Base-by-base conservation (phyloP, 2,888 invertebrate genomes). In the Timema podura region DNA sequence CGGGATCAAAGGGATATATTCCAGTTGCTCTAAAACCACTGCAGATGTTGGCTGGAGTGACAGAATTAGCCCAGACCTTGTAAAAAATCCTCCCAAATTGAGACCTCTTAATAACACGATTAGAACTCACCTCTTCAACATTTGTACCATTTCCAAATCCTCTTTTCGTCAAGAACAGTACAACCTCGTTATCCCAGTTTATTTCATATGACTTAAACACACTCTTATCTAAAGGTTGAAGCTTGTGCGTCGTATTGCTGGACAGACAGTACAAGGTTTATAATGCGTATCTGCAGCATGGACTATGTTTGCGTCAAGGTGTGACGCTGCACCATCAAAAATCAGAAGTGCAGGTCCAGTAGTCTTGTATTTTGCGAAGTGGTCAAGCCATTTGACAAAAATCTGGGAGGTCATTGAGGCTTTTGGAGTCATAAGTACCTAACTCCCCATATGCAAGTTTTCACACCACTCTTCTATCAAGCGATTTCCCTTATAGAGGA, bases 401-500 rank as follows among this genome's bases (percentile, higher is more conserved):
- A 45, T 61, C 2, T 61, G 61, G 30, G 9, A 9, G 9, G 13
- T 61, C 61, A 61, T 16, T 11, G 61, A 61, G 13, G 44, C 16
- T 30, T 16, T 61, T 44, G 61, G 61, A 45, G 61, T 30, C 61
- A 61, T 30, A 30, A 61, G 30, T 5, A 61, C 61, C 13, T 68
- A n/a, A 15, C 46, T 68, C n/a, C 59, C 15, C 5, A 13, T 44
- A 15, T 47, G 57, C 45, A 57, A n/a, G n/a, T 57, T 47, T 13
- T 46, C 3, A 10, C 47, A 15, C 61, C 61, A 61, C 16, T 68
- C 68, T 45, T 54, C 57, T 57, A 45, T 45, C 57, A 68, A 10
- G 16, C 46, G 30, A 54, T 68, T 10, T n/a, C 16, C 57, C 75
- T 78, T 77, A 70, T 77, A 78, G 68, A 79, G 64, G 16, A 80